Evolutionary conservation across 1,140 invertebrate species (phyloP), one percentile per base, ranked within the genome.

Genomic region (Conus betulinus): DNA sequence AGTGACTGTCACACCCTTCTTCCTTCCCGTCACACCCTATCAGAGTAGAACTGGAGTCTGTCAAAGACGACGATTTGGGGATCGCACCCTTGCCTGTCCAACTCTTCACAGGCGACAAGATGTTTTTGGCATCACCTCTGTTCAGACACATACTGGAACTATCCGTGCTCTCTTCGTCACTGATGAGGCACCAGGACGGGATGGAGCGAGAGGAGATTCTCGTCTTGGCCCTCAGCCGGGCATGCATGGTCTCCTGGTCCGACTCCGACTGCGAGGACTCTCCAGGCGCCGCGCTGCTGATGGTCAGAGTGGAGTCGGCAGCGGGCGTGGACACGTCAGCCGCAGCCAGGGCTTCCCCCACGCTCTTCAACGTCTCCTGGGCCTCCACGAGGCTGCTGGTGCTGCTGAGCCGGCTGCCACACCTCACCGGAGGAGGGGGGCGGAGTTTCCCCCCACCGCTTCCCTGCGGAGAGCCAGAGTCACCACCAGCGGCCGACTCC

Each of bases 231-330:
- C 91, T 90, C 51, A 94, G 82, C 55, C 93, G 90, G 52, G 90
- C 88, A 85, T 91, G 93, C 71, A 93, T 91, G 53, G 88, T 90
- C 76, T 94, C 94, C 53, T 94, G 92, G 86, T 94, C 94, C n/a
- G 93, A 93, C 84, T 94, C 93, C 25, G 92, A 93, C 11, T 91
- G 87, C 6, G 92, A 93, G 0, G 90, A 93, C 39, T 94, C 93
- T 13, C 89, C 87, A 52, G 87, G 88, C 53, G 88, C 85, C 20
- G 89, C 79, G 55, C 87, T 88, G 51, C 86, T 78, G 63, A 87
- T 84, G 51, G 88, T 82, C 76, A 87, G 71, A 15, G 79, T 13
- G 83, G 27, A 67, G 6, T 55, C 71, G 52, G 23, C 27, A 5
- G n/a, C 55, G 13, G 82, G 8, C 13, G 53, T 71, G 67, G 67